A percentile compares a stretch with the other conserved stretches of the same genome.
Evolutionary conservation across 2,113 vertebrate genomes (phyloP).

Genomic region (Ceyx margarethae): DNA sequence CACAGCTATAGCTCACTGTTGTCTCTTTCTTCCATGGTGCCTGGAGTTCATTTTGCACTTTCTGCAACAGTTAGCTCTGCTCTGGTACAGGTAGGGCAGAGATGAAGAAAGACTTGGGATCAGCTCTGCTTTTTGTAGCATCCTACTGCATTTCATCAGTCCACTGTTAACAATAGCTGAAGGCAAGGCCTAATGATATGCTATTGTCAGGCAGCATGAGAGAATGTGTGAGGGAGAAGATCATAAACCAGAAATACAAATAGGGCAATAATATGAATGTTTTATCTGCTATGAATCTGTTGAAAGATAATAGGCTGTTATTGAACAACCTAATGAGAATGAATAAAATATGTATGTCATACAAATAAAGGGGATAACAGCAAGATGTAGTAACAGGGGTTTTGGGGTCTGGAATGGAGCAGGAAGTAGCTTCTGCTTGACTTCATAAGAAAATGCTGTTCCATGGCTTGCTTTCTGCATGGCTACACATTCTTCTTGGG

Average conservation of each 20-base stretch:
- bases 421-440: background rate
- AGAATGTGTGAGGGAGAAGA: background rate
- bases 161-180: conserved; percentile 28
- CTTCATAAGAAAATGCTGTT: background rate
- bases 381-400: background rate
- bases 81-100: background rate
- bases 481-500: background rate
- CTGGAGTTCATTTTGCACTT: conserved; percentile 9
- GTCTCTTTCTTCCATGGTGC: conserved; percentile 7
- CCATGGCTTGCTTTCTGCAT: background rate
- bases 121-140: background rate
- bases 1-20: background rate
- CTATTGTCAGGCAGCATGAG: background rate
- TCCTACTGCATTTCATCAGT: conserved; percentile 24
- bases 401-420: background rate
- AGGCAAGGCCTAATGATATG: conserved; percentile 46
- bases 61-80: background rate
- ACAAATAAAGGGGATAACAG: conserved; percentile 13
- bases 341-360: conserved; percentile 47
- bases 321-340: conserved; percentile 22
- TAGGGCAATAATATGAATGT: conserved; percentile 21
- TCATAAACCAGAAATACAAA: conserved; percentile 45
- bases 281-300: conserved; percentile 42
- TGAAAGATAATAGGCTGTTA: conserved; percentile 36
- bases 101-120: background rate